Base-by-base conservation (phyloP, 2,113 vertebrate genomes). In the Parus major region DNA sequence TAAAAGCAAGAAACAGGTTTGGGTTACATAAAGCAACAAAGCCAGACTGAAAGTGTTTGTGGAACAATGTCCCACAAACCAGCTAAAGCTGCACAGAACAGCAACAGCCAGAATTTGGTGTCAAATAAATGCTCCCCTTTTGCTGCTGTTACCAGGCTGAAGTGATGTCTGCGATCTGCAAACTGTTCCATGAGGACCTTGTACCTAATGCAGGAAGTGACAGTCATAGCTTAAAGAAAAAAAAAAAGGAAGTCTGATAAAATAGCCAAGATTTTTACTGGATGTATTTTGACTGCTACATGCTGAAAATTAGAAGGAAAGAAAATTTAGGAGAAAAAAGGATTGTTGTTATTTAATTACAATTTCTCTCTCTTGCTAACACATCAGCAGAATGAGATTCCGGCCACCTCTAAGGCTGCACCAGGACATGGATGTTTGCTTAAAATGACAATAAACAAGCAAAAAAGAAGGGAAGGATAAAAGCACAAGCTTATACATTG, bases 1-100 rank as follows among this genome's bases (percentile, higher is more conserved):
- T 99, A 98, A 42, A 98, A 98, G 90, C 65, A 90, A 97, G 92
- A 97, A 96, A 97, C 3, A 90, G 68, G 7, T 36, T 69, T 71
- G 95, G 53, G 64, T 98, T 96, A 98, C 71, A 64, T 5, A 72
- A 63, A 95, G 96, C 33, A 82, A 64, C 49, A 73, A 49, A 66
- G 16, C 1, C 36, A 70, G 77, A 63, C 73, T 29, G 47, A 59
- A 68, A 69, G 86, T 41, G 80, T 80, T 79, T 55, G 75, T 27
- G 86, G 73, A 94, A 95, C 90, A 53, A 73, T 7, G 44, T 63
- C 25, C 50, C 16, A 11, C 5, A 68, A 89, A 75, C 61, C 83
- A 64, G 93, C 16, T 11, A 84, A 69, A 75, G 82, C 88, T 81
- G 86, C 42, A 71, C 25, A 70, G 78, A 93, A 89, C 84, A 97